Conservation (phyloP, 1,140 invertebrate genomes). For the Dysdera silvatica region DNA sequence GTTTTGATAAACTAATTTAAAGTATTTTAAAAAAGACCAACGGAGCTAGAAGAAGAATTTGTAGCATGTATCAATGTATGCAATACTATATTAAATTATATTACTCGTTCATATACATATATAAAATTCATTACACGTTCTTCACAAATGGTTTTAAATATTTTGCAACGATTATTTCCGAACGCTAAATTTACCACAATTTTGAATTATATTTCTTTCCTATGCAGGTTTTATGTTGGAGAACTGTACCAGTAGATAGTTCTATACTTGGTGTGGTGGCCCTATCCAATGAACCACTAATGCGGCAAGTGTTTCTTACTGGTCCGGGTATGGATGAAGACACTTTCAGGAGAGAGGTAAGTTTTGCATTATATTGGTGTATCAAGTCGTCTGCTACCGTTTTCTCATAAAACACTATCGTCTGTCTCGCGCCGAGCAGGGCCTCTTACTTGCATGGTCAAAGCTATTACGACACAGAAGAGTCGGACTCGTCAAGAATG, state of each 20-base stretch:
- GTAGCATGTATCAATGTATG: too few relatives aligned
- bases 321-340: conserved; percentile 5
- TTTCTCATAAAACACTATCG: neutral
- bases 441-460: neutral
- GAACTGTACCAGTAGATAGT: conserved; percentile 79
- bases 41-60: too few relatives aligned
- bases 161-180: too few relatives aligned
- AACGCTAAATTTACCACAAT: too few relatives aligned
- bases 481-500: too few relatives aligned
- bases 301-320: conserved; percentile 43
- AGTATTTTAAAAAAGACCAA: too few relatives aligned
- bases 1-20: too few relatives aligned
- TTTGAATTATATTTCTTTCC: conserved; percentile 13
- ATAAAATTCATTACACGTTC: too few relatives aligned
- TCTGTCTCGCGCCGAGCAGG: neutral
- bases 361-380: neutral
- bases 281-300: conserved; percentile 83
- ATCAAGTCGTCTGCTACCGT: neutral
- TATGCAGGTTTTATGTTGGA: conserved; percentile 76
- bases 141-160: too few relatives aligned
- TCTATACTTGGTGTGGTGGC: conserved; percentile 81
- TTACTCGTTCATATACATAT: too few relatives aligned
- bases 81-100: too few relatives aligned
- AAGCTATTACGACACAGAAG: too few relatives aligned
- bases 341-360: conserved; percentile 28